phyloP scores from a whole-genome alignment of 2,888 invertebrate genomes.

The Thereva unica region DNA sequence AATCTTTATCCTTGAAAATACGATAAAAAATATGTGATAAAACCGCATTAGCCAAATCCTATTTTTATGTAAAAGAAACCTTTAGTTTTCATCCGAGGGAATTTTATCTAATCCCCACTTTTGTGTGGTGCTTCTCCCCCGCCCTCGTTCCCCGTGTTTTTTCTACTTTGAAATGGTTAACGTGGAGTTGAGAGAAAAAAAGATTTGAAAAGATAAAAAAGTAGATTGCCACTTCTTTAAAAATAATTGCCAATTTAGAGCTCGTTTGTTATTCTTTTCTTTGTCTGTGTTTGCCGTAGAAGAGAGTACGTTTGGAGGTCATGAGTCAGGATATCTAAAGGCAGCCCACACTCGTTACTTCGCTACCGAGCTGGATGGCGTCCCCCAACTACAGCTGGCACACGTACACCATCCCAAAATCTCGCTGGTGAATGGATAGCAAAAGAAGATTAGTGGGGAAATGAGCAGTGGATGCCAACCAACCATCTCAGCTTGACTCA shows the following conservation, averaged over 20 bases:
- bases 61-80: too few relatives aligned
- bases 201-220: slow-evolving; percentile 14
- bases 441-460: slow-evolving; percentile 21
- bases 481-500: background rate
- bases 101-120: too few relatives aligned
- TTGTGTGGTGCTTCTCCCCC: too few relatives aligned
- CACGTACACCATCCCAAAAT: background rate
- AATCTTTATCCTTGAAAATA: too few relatives aligned
- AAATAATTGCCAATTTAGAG: slow-evolving; percentile 35
- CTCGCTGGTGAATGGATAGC: background rate
- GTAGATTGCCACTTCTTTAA: slow-evolving; percentile 35
- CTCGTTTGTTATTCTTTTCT: slow-evolving; percentile 29
- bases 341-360: background rate
- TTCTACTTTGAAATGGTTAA: too few relatives aligned
- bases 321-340: slow-evolving; percentile 12
- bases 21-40: too few relatives aligned
- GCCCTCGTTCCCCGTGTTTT: too few relatives aligned
- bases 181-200: too few relatives aligned
- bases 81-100: too few relatives aligned
- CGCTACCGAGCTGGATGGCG: background rate
- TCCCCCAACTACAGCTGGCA: background rate
- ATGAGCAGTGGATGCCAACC: slow-evolving; percentile 4
- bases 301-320: slow-evolving; percentile 20
- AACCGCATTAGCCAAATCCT: too few relatives aligned
- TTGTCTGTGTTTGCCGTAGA: slow-evolving; percentile 5